These are phyloP conservation scores for Condylura cristata DNA, from an alignment of 2,113 vertebrate genomes.

Conservation along the genomic window DNA sequence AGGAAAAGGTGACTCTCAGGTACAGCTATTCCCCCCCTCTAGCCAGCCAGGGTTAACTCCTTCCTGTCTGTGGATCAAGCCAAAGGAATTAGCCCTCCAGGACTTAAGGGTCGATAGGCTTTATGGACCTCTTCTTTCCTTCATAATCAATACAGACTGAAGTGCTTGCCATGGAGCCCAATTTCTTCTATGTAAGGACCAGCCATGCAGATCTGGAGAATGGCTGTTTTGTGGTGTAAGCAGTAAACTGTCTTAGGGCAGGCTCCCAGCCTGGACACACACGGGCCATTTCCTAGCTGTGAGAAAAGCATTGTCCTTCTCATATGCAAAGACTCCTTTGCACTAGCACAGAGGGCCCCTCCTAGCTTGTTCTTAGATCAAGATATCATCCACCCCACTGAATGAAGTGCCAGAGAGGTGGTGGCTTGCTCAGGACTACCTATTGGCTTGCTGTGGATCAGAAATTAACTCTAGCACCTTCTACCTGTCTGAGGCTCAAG, in stretches of 20 bases:
- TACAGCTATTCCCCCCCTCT: not conserved
- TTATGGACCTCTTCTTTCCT: not conserved
- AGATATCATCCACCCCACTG: not conserved
- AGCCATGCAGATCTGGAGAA: not conserved
- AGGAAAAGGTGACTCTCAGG: not conserved
- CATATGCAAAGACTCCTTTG: not conserved
- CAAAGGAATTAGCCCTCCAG: not conserved
- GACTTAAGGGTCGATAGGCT: not conserved
- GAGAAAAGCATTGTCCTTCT: not conserved
- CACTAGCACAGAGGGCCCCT: not conserved
- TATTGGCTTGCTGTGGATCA: not conserved
- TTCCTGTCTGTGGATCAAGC: not conserved
- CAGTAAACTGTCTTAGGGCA: not conserved
- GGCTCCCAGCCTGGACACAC: not conserved
- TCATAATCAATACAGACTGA: not conserved
- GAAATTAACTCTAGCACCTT: not conserved
- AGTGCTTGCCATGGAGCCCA: not conserved
- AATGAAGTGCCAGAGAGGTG: not conserved
- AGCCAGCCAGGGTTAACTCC: not conserved
- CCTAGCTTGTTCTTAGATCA: not conserved
- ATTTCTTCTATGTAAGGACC: not conserved
- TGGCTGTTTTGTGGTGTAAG: not conserved
- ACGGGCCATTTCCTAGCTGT: not conserved
- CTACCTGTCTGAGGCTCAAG: not conserved
- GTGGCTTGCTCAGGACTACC: not conserved